Conservation (phyloP, 1,140 invertebrate genomes). For the Popillia japonica region DNA sequence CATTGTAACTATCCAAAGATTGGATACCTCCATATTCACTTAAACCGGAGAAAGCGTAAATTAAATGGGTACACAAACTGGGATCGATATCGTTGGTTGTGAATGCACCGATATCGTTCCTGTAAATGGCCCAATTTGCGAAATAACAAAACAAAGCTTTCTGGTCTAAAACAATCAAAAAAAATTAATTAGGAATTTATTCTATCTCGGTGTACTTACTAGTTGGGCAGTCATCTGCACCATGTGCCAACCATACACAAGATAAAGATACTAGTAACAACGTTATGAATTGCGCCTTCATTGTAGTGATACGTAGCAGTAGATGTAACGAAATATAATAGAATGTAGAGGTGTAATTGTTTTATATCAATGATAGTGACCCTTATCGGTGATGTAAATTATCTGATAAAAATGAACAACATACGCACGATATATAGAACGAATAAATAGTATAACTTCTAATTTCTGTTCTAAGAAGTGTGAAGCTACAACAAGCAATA, state of each 20-base stretch:
- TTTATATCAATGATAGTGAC: not conserved
- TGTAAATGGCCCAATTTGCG: conserved; percentile 13
- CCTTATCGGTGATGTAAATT: not conserved
- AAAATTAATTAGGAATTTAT: not conserved
- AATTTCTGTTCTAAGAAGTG: too few relatives aligned
- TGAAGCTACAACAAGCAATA: too few relatives aligned
- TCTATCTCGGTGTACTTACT: not conserved
- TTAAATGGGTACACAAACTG: conserved; percentile 2
- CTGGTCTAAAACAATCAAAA: not conserved
- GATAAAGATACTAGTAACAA: not conserved
- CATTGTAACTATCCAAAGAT: not conserved
- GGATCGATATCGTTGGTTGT: not conserved
- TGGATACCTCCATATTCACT: not conserved
- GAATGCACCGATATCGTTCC: not conserved
- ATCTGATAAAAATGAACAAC: not conserved
- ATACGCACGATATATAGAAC: too few relatives aligned
- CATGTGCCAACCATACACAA: not conserved
- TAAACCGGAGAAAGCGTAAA: conserved; percentile 14
- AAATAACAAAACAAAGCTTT: conserved; percentile 12
- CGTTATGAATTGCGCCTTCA: not conserved
- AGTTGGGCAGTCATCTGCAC: not conserved
- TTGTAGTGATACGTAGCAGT: not conserved
- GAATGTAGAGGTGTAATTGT: not conserved
- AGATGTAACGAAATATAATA: not conserved
- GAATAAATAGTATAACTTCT: too few relatives aligned